These are phyloP conservation scores for Phaethornis superciliosus DNA, from an alignment of 2,113 vertebrate species.

Conservation along the genomic window DNA sequence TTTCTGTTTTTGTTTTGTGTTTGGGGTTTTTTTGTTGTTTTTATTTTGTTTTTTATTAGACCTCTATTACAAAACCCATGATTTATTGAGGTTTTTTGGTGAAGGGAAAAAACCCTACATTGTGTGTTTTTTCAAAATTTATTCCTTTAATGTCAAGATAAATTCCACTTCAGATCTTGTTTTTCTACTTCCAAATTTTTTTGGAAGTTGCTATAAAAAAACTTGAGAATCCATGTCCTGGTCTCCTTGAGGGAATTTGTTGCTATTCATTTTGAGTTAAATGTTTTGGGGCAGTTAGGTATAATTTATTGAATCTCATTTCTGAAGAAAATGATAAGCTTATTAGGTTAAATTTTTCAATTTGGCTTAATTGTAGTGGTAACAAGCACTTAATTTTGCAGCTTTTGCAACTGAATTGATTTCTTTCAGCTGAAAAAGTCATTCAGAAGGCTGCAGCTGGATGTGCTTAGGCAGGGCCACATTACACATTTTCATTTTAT, in stretches of 20 bases:
- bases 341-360: not conserved
- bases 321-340: not conserved
- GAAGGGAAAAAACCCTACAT: not conserved
- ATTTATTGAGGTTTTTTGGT: not conserved
- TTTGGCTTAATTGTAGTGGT: not conserved
- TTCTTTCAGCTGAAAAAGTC: slow-evolving; percentile 23
- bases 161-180: not conserved
- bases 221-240: not conserved
- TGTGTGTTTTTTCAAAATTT: not conserved
- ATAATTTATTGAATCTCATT: not conserved
- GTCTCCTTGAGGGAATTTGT: not conserved
- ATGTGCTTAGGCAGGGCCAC: not conserved
- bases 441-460: slow-evolving; percentile 28
- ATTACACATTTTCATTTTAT: not conserved
- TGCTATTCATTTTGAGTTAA: not conserved
- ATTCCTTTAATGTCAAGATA: not conserved
- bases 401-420: not conserved
- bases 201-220: not conserved
- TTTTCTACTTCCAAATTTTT: not conserved
- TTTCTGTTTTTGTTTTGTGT: not conserved
- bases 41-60: not conserved
- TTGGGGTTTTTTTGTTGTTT: not conserved
- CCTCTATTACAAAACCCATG: not conserved
- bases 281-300: not conserved
- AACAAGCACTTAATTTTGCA: slow-evolving; percentile 20